Evolutionary conservation across 2,888 invertebrate genomes (phyloP), one percentile per base, ranked within the genome.

Genomic region (Cheilosia grossa): DNA sequence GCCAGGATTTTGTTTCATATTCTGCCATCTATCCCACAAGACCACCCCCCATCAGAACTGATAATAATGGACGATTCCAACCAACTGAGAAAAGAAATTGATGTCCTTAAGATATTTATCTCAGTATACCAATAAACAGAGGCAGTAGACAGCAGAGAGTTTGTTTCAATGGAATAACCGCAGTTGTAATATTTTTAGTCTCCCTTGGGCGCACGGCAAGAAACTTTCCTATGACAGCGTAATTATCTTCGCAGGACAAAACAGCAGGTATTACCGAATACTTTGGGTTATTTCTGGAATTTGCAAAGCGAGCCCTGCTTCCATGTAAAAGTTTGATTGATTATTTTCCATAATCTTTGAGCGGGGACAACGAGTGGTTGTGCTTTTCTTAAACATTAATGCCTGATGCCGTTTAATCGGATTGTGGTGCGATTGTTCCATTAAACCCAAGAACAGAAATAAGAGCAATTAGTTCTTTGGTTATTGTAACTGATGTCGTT

Each of bases 61-160:
- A 69, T 54, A 77, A 77, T 69, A 77, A 69, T 77, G 77, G 69
- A 77, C 77, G 61, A 77, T 69, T 69, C 27, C 69, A 59, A 69
- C 67, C 67, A 54, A 61, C 67, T 69, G 77, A 44, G 61, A 77
- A 69, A 79, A 79, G 70, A 70, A 78, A 79, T 64, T 64, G 78
- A 72, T 72, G 64, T 70, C 78, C 33, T 78, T 69, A 67, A 69
- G 78, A 78, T 78, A 61, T 54, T 61, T 78, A 78, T 78, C 78
- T 70, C 54, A 47, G 49, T 63, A n/a, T n/a, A 63, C 61, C 63
- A 63, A 78, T 63, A 66, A 66, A 30, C n/a, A 13, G 10, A 24
- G 24, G 17, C 17, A 54, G 21, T 42, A 33, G 17, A 40, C 27
- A 19, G 56, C 59, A 44, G 17, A 27, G 40, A 27, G 56, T 37